Conservation (phyloP, 53 echinoderm and acorn worm genomes). For the Holothuria scabra region DNA sequence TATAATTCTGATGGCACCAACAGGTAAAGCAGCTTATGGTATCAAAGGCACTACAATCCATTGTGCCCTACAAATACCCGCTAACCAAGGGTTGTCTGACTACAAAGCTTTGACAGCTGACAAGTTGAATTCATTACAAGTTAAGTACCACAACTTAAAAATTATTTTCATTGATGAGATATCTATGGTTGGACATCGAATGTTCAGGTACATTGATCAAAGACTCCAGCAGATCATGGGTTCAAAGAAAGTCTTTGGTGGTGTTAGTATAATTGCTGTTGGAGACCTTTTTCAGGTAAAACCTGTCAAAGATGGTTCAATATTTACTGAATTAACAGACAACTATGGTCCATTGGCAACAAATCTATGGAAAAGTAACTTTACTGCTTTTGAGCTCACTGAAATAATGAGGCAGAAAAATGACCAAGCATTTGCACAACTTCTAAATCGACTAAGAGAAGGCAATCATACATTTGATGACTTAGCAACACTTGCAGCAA, state of each 20-base stretch:
- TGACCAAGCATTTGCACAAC: conserved; percentile 57
- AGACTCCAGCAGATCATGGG: too few species aligned
- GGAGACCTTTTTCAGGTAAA: conserved; percentile 71
- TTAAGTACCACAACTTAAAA: conserved; percentile 41
- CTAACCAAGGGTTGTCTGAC: conserved; percentile 39
- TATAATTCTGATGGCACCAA: conserved; percentile 61
- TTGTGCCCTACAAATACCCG: conserved; percentile 55
- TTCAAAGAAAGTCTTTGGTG: conserved; percentile 56
- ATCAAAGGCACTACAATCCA: conserved; percentile 62
- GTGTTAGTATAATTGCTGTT: too few species aligned
- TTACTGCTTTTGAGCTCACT: conserved; percentile 49
- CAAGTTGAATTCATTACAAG: conserved; percentile 38
- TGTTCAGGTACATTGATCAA: conserved; percentile 58
- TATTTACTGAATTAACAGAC: conserved; percentile 20
- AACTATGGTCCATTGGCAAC: conserved; percentile 39
- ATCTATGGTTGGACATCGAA: conserved; percentile 49
- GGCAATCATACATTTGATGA: conserved; percentile 56
- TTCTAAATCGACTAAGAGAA: not conserved
- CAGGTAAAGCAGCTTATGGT: too few species aligned
- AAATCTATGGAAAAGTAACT: not conserved
- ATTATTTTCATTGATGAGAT: conserved; percentile 65
- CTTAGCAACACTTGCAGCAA: conserved; percentile 17
- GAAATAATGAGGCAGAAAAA: conserved; percentile 67
- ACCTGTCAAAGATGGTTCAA: conserved; percentile 62
- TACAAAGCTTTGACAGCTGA: conserved; percentile 50